Conservation (phyloP, 2,888 invertebrate genomes). For the Ceraclea dissimilis region DNA sequence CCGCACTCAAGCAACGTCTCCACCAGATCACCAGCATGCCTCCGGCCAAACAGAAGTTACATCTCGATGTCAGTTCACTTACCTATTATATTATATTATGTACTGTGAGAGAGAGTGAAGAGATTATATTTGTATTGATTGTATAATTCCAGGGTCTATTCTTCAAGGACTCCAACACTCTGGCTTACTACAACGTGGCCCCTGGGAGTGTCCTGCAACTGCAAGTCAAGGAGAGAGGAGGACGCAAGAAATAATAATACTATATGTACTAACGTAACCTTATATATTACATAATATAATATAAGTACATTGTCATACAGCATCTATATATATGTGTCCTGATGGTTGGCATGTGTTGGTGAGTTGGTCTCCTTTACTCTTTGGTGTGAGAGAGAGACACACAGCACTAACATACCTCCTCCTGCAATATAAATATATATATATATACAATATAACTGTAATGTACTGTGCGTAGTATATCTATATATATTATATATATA, state of each 20-base stretch:
- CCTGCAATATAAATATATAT: constrained; percentile 2
- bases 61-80: constrained; percentile 70
- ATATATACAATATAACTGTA: no score
- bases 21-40: constrained; percentile 88
- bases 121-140: no score
- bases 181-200: constrained; percentile 93
- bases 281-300: no score
- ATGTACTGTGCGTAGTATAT: no score
- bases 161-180: constrained; percentile 91
- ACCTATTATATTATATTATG: no score
- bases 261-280: no score
- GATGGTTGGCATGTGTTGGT: no score
- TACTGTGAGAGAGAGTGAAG: no score
- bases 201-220: constrained; percentile 79
- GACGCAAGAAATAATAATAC: constrained; percentile 78
- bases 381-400: no score
- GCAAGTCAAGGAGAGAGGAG: constrained; percentile 95
- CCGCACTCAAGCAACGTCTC: constrained; percentile 80
- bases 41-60: constrained; percentile 93
- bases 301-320: neutral
- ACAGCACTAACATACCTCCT: constrained; percentile 1
- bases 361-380: no score
- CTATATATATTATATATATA: no score
- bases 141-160: constrained; percentile 81
- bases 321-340: constrained; percentile 1